Evolutionary conservation across 1,140 invertebrate species (phyloP).

Genomic region (Drosophila tristis): DNA sequence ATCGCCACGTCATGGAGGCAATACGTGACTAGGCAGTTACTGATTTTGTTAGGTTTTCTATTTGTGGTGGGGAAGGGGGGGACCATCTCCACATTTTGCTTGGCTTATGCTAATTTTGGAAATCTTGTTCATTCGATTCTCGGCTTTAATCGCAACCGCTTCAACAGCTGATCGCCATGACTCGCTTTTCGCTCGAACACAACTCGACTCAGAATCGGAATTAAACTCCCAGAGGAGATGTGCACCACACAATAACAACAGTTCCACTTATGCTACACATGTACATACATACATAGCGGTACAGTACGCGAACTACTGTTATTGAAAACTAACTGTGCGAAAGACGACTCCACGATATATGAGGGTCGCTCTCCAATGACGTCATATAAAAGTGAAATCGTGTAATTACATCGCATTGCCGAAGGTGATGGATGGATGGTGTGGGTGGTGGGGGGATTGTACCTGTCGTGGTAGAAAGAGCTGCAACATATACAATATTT

Average conservation of each 20-base stretch:
- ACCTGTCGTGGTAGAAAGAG: no score
- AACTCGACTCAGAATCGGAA: background rate
- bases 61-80: background rate
- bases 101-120: slow-evolving; percentile 25
- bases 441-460: background rate
- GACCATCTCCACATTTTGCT: background rate
- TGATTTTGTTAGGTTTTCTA: slow-evolving; percentile 8
- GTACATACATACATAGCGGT: slow-evolving; percentile 15
- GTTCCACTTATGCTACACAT: slow-evolving; percentile 1
- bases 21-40: slow-evolving; percentile 23
- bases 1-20: slow-evolving; percentile 30
- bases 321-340: background rate
- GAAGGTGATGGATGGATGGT: slow-evolving; percentile 9
- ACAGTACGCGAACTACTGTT: slow-evolving; percentile 1
- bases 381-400: slow-evolving; percentile 71
- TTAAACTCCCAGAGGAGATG: no score
- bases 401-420: slow-evolving; percentile 24
- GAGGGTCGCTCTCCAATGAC: slow-evolving; percentile 59
- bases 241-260: no score
- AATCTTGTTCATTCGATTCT: slow-evolving; percentile 12
- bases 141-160: slow-evolving; percentile 1
- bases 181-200: slow-evolving; percentile 13
- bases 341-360: slow-evolving; percentile 18
- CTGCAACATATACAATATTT: no score
- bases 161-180: slow-evolving; percentile 39